Percentiles rank a stretch among this genome's conserved stretches.
phyloP scores from a whole-genome alignment of 2,888 invertebrate genomes.

The Himalopsyche kuldschensis region DNA sequence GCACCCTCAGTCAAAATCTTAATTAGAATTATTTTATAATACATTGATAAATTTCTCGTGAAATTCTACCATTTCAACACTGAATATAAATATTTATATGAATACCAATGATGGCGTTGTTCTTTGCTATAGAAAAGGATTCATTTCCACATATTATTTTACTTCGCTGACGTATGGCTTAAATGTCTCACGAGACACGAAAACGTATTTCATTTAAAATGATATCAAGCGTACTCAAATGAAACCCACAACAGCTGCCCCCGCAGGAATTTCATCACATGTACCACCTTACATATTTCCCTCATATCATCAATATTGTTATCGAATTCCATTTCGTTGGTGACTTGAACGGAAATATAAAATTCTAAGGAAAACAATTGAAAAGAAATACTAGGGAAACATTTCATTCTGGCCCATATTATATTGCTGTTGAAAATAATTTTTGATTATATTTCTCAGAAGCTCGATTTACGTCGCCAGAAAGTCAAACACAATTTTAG shows the following conservation, averaged over 20 bases:
- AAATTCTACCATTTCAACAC: too few species aligned
- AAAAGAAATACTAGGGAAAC: background rate
- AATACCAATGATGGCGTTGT: too few species aligned
- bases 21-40: too few species aligned
- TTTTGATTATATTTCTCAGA: background rate
- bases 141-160: background rate
- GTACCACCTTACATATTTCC: constrained; percentile 10
- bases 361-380: constrained; percentile 25
- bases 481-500: too few species aligned
- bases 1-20: too few species aligned
- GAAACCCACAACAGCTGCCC: background rate
- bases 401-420: background rate
- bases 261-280: constrained; percentile 13
- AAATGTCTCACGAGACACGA: background rate
- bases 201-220: background rate
- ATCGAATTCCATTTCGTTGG: constrained; percentile 9
- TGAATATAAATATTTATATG: too few species aligned
- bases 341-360: constrained; percentile 5
- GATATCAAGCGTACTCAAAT: background rate
- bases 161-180: background rate
- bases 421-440: background rate
- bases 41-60: too few species aligned
- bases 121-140: background rate
- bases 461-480: too few species aligned
- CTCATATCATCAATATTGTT: constrained; percentile 17